Conservation (phyloP, 2,888 invertebrate species). For the Thelaira solivaga region DNA sequence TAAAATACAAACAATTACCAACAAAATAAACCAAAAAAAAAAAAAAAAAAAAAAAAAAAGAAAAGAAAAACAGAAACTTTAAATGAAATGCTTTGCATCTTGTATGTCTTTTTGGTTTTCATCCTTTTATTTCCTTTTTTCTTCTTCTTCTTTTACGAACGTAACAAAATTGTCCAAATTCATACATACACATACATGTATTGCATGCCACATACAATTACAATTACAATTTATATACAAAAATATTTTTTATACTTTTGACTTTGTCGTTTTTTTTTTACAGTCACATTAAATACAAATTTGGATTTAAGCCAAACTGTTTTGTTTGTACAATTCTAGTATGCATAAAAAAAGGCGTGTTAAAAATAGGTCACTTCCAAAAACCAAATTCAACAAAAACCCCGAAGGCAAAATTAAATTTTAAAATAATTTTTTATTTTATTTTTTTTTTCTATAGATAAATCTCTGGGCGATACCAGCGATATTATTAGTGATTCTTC, state of each 20-base stretch:
- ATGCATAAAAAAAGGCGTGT: neutral
- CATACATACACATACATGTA: no score
- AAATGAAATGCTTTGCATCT: slow-evolving; percentile 28
- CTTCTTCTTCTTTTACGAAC: slow-evolving; percentile 43
- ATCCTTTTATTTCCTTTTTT: slow-evolving; percentile 30
- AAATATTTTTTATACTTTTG: no score
- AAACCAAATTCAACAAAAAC: neutral
- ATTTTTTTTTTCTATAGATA: slow-evolving; percentile 80
- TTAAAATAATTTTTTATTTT: neutral
- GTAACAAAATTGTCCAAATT: slow-evolving; percentile 53
- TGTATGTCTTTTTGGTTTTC: slow-evolving; percentile 30
- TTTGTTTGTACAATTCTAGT: slow-evolving; percentile 6
- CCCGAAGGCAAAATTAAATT: neutral
- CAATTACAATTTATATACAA: neutral
- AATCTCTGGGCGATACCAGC: slow-evolving; percentile 92
- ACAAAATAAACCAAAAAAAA: no score
- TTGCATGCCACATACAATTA: slow-evolving; percentile 51
- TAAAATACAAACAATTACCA: slow-evolving; percentile 15
- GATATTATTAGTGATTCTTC: slow-evolving; percentile 95
- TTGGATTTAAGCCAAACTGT: slow-evolving; percentile 51
- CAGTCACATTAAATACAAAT: slow-evolving; percentile 36
- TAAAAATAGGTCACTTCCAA: slow-evolving; percentile 41
- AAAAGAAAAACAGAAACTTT: neutral
- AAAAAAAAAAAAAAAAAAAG: neutral
- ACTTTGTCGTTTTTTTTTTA: slow-evolving; percentile 5